Base-by-base conservation (phyloP, 1,140 invertebrate genomes). In the Phenacoccus solenopsis region DNA sequence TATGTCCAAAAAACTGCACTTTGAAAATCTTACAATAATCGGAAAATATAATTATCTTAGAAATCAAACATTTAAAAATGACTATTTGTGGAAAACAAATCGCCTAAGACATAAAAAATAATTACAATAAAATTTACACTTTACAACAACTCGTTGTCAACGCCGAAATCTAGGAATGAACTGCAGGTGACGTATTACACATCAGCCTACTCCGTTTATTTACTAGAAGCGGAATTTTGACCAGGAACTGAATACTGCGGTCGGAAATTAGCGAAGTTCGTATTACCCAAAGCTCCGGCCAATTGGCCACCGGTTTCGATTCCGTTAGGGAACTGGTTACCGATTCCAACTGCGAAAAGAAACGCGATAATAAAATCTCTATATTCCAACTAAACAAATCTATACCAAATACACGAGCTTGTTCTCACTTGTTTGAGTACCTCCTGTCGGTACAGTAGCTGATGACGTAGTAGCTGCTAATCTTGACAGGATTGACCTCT, bases 401-500 rank as follows among this genome's bases (percentile, higher is more conserved):
- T n/a, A n/a, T n/a, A 9, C 3, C 16, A 2, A n/a, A n/a, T 49
- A 68, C 28, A 16, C 9, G 16, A 16, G n/a, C 22, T 70, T 5
- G 20, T n/a, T 16, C 30, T 49, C 22, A 64, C 64, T 61, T 21
- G 27, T 49, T 38, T 49, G 38, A 69, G 69, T 68, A 12, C 67
- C 67, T 16, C 67, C 27, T 1, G 22, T 7, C 5, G 67, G 32
- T 21, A 69, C 35, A 1, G 75, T 75, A 49, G 73, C 70, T 21
- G 76, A 77, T 49, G 85, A 83, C 24, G 85, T 84, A 20, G 90
- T 92, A 70, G 91, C 90, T 3, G 94, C 94, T 70, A 98, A 82
- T 72, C 94, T 86, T 69, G 91, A 94, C 22, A 98, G 82, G 75
- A 98, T 97, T 74, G 91, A 94, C 69, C 96, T 84, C 80, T 99